These are phyloP conservation scores for Mimachlamys varia DNA, from an alignment of 2,888 invertebrate species.

Conservation along the genomic window DNA sequence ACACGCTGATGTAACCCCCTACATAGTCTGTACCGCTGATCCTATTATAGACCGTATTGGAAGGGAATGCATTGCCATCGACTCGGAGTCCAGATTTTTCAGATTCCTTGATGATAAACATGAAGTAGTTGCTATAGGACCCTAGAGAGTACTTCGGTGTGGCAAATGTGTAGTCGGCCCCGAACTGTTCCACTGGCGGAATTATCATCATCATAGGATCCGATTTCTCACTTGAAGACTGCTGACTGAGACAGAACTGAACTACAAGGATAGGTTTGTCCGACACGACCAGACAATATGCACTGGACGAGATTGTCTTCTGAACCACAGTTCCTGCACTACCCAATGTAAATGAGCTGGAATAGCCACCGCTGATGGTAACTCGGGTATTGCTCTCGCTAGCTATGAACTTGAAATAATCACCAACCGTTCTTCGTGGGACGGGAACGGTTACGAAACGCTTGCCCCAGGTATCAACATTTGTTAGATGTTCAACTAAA, in stretches of 20 bases:
- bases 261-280: constrained; percentile 63
- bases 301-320: constrained; percentile 47
- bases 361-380: constrained; percentile 45
- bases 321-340: constrained; percentile 44
- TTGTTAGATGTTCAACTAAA: constrained; percentile 69
- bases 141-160: constrained; percentile 63
- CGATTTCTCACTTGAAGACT: constrained; percentile 53
- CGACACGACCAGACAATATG: constrained; percentile 52
- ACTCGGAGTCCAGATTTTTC: constrained; percentile 56
- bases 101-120: constrained; percentile 59
- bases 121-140: constrained; percentile 58
- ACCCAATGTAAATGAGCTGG: constrained; percentile 38
- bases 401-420: constrained; percentile 65
- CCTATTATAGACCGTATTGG: constrained; percentile 48
- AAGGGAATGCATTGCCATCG: constrained; percentile 52
- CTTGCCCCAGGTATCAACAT: constrained; percentile 72
- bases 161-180: constrained; percentile 63
- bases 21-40: constrained; percentile 57
- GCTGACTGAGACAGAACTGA: constrained; percentile 64
- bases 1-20: constrained; percentile 58
- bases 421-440: constrained; percentile 66
- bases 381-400: constrained; percentile 57
- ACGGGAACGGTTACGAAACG: constrained; percentile 69
- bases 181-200: constrained; percentile 68
- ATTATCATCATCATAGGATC: constrained; percentile 72